Evolutionary conservation across 2,797 vertebrate species (phyloP), one percentile per base, ranked within the genome.

Genomic region (Anguilla anguilla): DNA sequence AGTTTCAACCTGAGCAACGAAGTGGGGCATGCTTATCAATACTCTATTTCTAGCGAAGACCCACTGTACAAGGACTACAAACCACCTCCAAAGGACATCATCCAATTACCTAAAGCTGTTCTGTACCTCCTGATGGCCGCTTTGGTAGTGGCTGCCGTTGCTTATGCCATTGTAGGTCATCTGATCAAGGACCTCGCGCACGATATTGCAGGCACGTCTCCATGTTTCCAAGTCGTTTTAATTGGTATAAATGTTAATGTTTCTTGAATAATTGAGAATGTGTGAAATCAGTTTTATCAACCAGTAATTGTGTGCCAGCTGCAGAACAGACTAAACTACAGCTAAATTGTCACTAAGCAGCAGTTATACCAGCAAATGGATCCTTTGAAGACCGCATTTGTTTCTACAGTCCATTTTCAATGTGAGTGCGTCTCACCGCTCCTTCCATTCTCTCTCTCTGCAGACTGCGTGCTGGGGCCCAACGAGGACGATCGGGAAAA

Each of bases 141-240:
- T 0, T 67, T 97, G 90, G 95, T 97, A 0, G 95, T 97, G 86
- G 94, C 97, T 6, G 95, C 94, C 0, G 97, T 97, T 69, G 96
- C 96, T 4, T 97, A 97, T 0, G 96, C 96, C 57, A 97, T 97
- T 0, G 95, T 97, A 53, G 97, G 97, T 15, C 97, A 97, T 90
- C 95, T 97, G 88, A 97, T 97, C 86, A 97, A 97, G 93, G 97
- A 97, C 90, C 94, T 97, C 74, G 94, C 95, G 82, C 94, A 96
- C 88, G 97, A 97, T 88, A 93, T 97, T 67, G 94, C 96, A 94
- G 97, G 97, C 97, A 95, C 39, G 55, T 59, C 74, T 46, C 43
- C 43, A 46, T 46, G 43, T 46, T 46, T 46, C 61, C 31, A 7
- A 10, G 17, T 7, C 31, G 67, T 15, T 19, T 59, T 59, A 3